Evolutionary conservation across 2,113 vertebrate genomes (phyloP).

Genomic region (Pterocles gutturalis): DNA sequence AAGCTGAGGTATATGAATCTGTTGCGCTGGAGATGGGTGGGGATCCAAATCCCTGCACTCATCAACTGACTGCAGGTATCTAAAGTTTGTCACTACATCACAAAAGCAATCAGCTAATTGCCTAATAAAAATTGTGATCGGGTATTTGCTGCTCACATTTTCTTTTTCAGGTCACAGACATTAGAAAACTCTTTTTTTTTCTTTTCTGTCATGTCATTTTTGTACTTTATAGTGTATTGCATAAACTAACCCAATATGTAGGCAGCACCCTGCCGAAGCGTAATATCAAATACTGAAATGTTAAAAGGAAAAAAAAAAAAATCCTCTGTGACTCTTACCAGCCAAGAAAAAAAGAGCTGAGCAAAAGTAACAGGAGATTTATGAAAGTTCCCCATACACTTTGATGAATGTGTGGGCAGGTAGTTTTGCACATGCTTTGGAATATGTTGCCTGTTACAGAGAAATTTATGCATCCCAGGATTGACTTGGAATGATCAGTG

Average conservation of each 20-base stretch:
- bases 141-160: background rate
- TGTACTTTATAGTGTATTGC: background rate
- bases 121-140: background rate
- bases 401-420: background rate
- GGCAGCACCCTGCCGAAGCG: constrained; percentile 15
- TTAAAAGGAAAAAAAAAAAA: background rate
- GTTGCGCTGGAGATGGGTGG: background rate
- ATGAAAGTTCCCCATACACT: background rate
- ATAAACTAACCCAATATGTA: constrained; percentile 37
- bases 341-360: background rate
- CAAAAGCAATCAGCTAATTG: constrained; percentile 50
- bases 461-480: background rate
- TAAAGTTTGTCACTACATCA: constrained; percentile 23
- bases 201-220: background rate
- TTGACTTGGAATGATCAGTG: background rate
- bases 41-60: background rate
- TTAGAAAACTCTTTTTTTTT: background rate
- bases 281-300: constrained; percentile 38
- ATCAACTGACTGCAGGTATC: background rate
- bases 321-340: background rate
- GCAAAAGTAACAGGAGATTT: background rate
- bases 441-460: background rate
- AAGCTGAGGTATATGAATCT: background rate
- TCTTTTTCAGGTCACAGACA: constrained; percentile 34
- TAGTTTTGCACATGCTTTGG: constrained; percentile 9